Evolutionary conservation across 2,113 vertebrate genomes (phyloP).

Genomic region (Macheiramphus alcinus): DNA sequence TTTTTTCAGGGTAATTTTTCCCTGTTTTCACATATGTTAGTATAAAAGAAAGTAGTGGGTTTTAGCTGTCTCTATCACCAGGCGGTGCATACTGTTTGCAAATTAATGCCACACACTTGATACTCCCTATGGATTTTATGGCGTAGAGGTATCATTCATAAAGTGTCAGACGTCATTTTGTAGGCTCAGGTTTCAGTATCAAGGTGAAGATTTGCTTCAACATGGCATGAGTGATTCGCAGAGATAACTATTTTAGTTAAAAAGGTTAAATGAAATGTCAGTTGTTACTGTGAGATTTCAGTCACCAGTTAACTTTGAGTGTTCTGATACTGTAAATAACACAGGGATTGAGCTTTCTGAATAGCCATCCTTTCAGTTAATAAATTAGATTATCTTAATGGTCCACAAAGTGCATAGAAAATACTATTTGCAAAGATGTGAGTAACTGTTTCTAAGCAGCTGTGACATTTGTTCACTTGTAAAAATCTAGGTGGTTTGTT

Average conservation of each 20-base stretch:
- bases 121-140: background rate
- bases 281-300: slow-evolving; percentile 43
- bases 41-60: background rate
- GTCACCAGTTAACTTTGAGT: slow-evolving; percentile 23
- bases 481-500: background rate
- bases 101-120: background rate
- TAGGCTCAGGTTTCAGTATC: background rate
- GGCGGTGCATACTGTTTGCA: background rate
- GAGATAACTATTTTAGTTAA: slow-evolving; percentile 46
- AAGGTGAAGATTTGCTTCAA: slow-evolving; percentile 33
- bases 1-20: background rate
- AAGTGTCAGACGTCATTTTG: background rate
- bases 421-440: background rate
- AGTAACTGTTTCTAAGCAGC: background rate
- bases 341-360: slow-evolving; percentile 31
- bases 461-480: background rate
- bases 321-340: slow-evolving; percentile 21
- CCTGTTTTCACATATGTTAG: background rate
- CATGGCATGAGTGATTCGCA: background rate
- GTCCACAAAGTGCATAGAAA: background rate
- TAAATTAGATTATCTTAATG: slow-evolving; percentile 43
- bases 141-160: background rate
- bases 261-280: slow-evolving; percentile 61
- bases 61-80: background rate
- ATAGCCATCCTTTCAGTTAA: slow-evolving; percentile 12